Conservation (phyloP, 2,888 invertebrate genomes). For the Aplocera efformata region DNA sequence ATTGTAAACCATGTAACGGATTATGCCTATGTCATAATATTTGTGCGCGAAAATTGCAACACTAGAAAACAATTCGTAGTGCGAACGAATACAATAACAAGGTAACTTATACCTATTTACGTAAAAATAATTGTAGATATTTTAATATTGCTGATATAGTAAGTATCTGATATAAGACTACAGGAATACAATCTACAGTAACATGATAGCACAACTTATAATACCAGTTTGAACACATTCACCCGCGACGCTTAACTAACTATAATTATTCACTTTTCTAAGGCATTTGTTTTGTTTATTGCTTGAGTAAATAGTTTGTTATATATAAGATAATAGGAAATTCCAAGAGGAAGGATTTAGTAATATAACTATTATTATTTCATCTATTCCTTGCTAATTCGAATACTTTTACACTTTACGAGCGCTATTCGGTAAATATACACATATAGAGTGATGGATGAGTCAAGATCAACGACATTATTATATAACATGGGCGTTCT, state of each 20-base stretch:
- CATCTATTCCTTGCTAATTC: too few relatives aligned
- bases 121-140: constrained; percentile 5
- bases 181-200: constrained; percentile 3
- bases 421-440: too few relatives aligned
- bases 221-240: constrained; percentile 2
- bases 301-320: constrained; percentile 3
- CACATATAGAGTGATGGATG: too few relatives aligned
- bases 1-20: neutral
- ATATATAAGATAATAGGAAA: too few relatives aligned
- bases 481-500: too few relatives aligned
- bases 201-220: neutral
- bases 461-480: too few relatives aligned
- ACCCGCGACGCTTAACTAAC: neutral
- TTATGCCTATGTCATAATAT: constrained; percentile 1
- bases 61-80: constrained; percentile 1
- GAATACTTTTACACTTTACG: too few relatives aligned
- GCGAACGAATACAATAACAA: constrained; percentile 1
- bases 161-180: constrained; percentile 5
- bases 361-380: too few relatives aligned
- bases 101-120: constrained; percentile 1
- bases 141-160: constrained; percentile 3
- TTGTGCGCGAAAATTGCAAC: constrained; percentile 7
- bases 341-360: too few relatives aligned
- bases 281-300: constrained; percentile 6
- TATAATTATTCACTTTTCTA: constrained; percentile 2